A percentile compares a stretch with the other conserved stretches of the same genome.
Conservation (phyloP, 2,113 vertebrate species). For the Sarotherodon lohbergeri region DNA sequence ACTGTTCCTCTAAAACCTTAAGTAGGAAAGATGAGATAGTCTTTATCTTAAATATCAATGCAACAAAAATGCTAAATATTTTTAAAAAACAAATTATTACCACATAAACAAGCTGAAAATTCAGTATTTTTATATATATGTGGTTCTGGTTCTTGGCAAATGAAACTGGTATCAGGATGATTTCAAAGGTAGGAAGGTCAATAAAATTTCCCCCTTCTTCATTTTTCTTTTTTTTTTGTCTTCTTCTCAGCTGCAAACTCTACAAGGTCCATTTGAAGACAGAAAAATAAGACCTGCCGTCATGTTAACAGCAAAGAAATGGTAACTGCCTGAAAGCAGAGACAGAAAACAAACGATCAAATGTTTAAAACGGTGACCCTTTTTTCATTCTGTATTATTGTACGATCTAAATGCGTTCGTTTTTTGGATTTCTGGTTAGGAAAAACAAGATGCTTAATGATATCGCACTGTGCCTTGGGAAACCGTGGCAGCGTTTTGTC, state of each 20-base stretch:
- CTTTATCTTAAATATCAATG: neutral
- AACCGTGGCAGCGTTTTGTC: neutral
- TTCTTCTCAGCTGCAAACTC: neutral
- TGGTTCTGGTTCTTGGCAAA: neutral
- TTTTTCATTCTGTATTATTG: neutral
- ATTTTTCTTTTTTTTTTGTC: neutral
- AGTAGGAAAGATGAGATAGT: neutral
- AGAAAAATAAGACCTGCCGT: neutral
- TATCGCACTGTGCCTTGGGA: neutral
- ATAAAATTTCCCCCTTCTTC: neutral
- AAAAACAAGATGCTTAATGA: neutral
- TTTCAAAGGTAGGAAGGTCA: neutral
- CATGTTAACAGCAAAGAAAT: neutral
- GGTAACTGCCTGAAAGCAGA: accelerated
- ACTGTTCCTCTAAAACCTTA: neutral
- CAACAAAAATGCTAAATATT: neutral
- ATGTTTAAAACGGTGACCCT: neutral
- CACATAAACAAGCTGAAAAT: neutral
- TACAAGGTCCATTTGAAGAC: neutral
- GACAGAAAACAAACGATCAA: neutral
- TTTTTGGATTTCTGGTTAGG: neutral
- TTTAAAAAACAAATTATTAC: neutral
- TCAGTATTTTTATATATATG: neutral
- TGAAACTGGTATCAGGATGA: neutral
- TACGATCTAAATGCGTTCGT: neutral